Evolutionary conservation across 2,113 vertebrate species (phyloP).

Genomic region (Ondatra zibethicus): DNA sequence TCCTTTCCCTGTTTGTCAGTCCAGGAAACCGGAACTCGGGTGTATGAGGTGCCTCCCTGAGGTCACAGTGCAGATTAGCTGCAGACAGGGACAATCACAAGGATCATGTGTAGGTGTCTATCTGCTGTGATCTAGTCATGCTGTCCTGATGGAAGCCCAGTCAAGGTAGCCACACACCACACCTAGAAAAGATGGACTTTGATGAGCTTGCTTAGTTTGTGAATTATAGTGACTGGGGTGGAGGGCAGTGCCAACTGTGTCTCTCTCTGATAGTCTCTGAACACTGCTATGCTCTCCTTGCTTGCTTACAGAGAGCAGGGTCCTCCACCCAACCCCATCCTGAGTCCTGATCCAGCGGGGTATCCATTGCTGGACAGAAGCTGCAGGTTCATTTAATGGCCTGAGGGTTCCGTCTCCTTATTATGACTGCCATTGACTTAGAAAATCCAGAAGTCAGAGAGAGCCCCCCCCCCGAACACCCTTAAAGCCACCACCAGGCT

Average conservation of each 20-base stretch:
- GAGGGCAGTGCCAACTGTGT: neutral
- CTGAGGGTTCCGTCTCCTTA: neutral
- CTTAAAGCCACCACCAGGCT: neutral
- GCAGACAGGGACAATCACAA: neutral
- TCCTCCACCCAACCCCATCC: neutral
- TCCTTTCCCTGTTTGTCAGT: neutral
- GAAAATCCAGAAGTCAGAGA: neutral
- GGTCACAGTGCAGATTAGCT: neutral
- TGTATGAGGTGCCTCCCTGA: neutral
- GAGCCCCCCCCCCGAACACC: neutral
- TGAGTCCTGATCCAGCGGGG: neutral
- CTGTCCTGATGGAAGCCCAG: neutral
- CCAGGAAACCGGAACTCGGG: neutral
- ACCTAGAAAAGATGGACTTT: neutral
- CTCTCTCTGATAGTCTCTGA: neutral
- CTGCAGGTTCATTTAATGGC: neutral
- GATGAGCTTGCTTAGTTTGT: neutral
- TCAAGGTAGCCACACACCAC: neutral
- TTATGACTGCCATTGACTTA: neutral
- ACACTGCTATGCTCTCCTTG: neutral
- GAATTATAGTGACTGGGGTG: neutral
- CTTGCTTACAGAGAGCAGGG: neutral
- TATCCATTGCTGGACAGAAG: neutral
- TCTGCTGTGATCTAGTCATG: neutral
- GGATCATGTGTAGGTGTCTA: neutral